Conservation (phyloP, 2,888 invertebrate species). For the Drosophila ezoana region DNA sequence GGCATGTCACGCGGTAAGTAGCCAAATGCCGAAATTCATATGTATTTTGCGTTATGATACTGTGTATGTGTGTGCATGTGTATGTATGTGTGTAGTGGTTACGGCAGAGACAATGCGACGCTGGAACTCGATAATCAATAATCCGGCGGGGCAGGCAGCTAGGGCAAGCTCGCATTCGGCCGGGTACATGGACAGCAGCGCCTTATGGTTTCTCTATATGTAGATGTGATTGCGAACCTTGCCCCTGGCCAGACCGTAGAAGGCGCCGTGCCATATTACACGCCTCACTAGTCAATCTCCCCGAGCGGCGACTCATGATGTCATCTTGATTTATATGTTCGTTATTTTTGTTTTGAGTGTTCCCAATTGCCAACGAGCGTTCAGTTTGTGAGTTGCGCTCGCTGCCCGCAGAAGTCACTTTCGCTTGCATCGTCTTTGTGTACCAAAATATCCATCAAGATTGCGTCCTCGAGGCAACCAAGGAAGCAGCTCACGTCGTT, state of each 20-base stretch:
- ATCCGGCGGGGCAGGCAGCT: background rate
- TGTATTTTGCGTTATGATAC: background rate
- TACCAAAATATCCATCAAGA: slow-evolving; percentile 74
- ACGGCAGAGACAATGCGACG: slow-evolving; percentile 40
- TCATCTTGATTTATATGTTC: slow-evolving; percentile 27
- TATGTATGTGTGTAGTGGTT: slow-evolving; percentile 49
- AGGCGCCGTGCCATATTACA: slow-evolving; percentile 69
- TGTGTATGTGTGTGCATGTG: slow-evolving; percentile 9
- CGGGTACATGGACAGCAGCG: slow-evolving; percentile 55
- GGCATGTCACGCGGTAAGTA: slow-evolving; percentile 89
- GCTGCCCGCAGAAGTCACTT: slow-evolving; percentile 36
- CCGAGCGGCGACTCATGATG: slow-evolving; percentile 6
- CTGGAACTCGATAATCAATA: slow-evolving; percentile 45
- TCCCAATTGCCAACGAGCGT: slow-evolving; percentile 11
- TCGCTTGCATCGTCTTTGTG: slow-evolving; percentile 7
- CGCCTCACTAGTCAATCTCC: slow-evolving; percentile 60
- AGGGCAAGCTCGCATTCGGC: background rate
- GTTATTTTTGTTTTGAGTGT: background rate
- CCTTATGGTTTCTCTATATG: slow-evolving; percentile 65
- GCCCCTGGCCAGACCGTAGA: slow-evolving; percentile 69
- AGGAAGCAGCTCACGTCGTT: slow-evolving; percentile 78
- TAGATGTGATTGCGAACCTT: slow-evolving; percentile 69
- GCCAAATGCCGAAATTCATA: background rate
- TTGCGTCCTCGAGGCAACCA: slow-evolving; percentile 80
- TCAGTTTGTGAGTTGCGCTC: slow-evolving; percentile 55